phyloP scores from a whole-genome alignment of 2,888 invertebrate species.

The Epinotia bilunana region DNA sequence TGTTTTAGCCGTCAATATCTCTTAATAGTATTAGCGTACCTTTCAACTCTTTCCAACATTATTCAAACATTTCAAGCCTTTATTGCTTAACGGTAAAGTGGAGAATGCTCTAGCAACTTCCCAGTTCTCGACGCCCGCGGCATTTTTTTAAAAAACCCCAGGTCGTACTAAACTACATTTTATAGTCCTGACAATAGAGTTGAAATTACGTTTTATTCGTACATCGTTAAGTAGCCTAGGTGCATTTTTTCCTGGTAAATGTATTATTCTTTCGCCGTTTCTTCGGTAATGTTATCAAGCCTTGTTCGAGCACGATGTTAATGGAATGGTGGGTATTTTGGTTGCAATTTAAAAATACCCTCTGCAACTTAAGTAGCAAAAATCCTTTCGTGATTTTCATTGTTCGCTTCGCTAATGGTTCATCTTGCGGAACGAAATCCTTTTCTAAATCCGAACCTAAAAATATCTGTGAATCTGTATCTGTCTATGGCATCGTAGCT shows the following conservation, averaged over 20 bases:
- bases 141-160: constrained; percentile 8
- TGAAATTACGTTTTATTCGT: background rate
- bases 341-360: constrained; percentile 19
- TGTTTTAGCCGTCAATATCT: constrained; percentile 45
- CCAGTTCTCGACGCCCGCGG: background rate
- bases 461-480: background rate
- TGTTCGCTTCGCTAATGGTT: background rate
- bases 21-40: constrained; percentile 46
- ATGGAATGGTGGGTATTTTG: constrained; percentile 25
- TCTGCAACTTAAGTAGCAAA: constrained; percentile 4
- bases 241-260: constrained; percentile 34
- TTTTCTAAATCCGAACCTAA: background rate
- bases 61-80: background rate
- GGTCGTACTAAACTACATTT: background rate
- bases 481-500: background rate
- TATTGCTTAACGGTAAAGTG: background rate
- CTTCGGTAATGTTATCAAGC: constrained; percentile 25
- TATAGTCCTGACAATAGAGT: constrained; percentile 9
- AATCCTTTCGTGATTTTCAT: constrained; percentile 4
- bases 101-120: background rate
- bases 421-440: background rate
- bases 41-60: constrained; percentile 38
- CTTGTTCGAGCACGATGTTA: constrained; percentile 26
- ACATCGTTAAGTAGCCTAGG: constrained; percentile 19
- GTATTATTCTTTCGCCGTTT: constrained; percentile 29